phyloP scores from a whole-genome alignment of 2,797 vertebrate genomes.

The Chiroxiphia lanceolata region DNA sequence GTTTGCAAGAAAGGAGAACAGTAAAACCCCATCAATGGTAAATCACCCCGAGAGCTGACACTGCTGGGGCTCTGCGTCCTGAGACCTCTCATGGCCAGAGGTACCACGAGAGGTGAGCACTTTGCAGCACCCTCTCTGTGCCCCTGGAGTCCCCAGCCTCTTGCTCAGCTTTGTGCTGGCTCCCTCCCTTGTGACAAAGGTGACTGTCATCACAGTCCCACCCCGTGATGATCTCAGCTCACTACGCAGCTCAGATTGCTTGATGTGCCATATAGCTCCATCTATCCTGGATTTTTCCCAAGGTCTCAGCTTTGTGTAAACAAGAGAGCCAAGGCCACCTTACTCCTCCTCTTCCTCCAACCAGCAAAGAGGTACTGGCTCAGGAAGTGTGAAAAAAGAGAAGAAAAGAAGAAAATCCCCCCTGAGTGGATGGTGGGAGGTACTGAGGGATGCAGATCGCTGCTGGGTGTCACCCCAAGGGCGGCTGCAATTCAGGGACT shows the following conservation, averaged over 20 bases:
- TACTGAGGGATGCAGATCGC: background rate
- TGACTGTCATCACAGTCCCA: background rate
- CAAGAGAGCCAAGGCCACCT: background rate
- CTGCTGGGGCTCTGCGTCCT: background rate
- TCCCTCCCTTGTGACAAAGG: background rate
- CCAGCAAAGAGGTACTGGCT: background rate
- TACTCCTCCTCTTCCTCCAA: background rate
- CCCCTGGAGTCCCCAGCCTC: too few relatives aligned
- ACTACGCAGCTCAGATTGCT: background rate
- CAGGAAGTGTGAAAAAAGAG: background rate
- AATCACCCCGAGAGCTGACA: background rate
- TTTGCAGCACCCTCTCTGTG: background rate
- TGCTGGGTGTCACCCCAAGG: background rate
- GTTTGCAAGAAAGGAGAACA: background rate
- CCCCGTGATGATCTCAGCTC: background rate
- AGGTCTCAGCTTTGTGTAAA: slow-evolving; percentile 35
- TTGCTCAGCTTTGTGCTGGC: background rate
- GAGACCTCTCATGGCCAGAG: background rate
- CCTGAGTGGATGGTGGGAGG: background rate
- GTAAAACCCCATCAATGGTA: background rate
- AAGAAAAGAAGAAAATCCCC: background rate
- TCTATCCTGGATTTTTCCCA: background rate
- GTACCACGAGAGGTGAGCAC: background rate
- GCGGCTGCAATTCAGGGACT: background rate
- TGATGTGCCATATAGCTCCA: background rate